Evolutionary conservation across 2,797 vertebrate genomes (phyloP).

Genomic region (Fistularia commersonii): DNA sequence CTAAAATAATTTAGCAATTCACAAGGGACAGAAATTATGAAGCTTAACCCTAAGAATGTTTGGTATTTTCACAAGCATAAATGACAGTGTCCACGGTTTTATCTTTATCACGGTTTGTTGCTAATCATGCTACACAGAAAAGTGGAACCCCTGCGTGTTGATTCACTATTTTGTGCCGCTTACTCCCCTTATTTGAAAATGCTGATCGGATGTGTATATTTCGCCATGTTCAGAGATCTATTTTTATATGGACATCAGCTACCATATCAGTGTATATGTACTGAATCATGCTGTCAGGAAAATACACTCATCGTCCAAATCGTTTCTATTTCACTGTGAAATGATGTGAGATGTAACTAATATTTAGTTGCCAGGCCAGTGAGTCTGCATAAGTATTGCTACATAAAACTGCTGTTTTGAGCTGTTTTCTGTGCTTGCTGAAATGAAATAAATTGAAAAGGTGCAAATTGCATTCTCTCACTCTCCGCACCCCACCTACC

Average conservation of each 20-base stretch:
- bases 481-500: too few relatives aligned
- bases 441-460: constrained; percentile 48
- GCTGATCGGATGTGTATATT: constrained; percentile 44
- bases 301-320: constrained; percentile 42
- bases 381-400: constrained; percentile 77
- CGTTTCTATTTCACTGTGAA: constrained; percentile 67
- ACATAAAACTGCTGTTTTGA: constrained; percentile 35
- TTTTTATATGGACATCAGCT: constrained; percentile 77
- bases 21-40: too few relatives aligned
- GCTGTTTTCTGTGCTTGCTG: constrained; percentile 32
- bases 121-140: too few relatives aligned
- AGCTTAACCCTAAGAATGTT: too few relatives aligned
- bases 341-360: constrained; percentile 73
- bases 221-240: constrained; percentile 58
- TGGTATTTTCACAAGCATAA: too few relatives aligned
- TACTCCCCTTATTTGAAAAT: constrained; percentile 17
- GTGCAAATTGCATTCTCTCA: background rate
- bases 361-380: constrained; percentile 83
- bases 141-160: background rate
- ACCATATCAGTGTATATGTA: constrained; percentile 83
- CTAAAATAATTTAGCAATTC: too few relatives aligned
- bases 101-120: too few relatives aligned
- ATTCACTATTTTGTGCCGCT: constrained; percentile 16
- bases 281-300: constrained; percentile 70
- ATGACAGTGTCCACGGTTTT: too few relatives aligned